A percentile compares a stretch with the other conserved stretches of the same genome.
phyloP scores from a whole-genome alignment of 1,140 invertebrate genomes.

The Cyclina sinensis region DNA sequence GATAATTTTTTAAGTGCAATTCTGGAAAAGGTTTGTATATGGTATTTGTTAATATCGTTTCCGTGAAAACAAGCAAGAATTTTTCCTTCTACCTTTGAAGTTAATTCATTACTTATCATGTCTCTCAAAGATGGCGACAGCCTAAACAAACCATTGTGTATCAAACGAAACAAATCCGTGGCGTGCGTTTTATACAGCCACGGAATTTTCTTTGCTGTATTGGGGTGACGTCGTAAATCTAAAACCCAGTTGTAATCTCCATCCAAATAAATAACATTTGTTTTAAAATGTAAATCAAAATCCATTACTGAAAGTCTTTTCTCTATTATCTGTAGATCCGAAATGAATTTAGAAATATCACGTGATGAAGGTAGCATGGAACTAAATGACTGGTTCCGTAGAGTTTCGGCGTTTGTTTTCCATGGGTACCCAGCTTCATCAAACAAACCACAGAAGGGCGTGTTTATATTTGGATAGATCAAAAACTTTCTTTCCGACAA shows the following conservation, averaged over 20 bases:
- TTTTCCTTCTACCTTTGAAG: background rate
- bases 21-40: background rate
- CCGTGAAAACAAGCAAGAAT: conserved; percentile 3
- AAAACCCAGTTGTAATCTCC: background rate
- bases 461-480: background rate
- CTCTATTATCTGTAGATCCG: background rate
- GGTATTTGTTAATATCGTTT: background rate
- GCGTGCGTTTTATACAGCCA: background rate
- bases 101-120: background rate
- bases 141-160: conserved; percentile 14
- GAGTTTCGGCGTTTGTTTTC: background rate
- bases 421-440: background rate
- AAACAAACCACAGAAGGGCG: background rate
- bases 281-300: conserved; percentile 1
- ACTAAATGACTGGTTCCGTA: background rate
- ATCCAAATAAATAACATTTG: background rate
- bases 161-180: background rate
- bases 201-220: background rate
- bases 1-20: background rate
- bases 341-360: too few relatives aligned
- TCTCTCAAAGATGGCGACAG: background rate
- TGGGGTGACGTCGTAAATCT: background rate
- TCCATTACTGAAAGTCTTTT: too few relatives aligned
- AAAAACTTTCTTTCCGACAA: conserved; percentile 31
- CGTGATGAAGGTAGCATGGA: background rate